A percentile compares a stretch with the other conserved stretches of the same genome.
Evolutionary conservation across 2,113 vertebrate genomes (phyloP).

Genomic region (Aix galericulata): DNA sequence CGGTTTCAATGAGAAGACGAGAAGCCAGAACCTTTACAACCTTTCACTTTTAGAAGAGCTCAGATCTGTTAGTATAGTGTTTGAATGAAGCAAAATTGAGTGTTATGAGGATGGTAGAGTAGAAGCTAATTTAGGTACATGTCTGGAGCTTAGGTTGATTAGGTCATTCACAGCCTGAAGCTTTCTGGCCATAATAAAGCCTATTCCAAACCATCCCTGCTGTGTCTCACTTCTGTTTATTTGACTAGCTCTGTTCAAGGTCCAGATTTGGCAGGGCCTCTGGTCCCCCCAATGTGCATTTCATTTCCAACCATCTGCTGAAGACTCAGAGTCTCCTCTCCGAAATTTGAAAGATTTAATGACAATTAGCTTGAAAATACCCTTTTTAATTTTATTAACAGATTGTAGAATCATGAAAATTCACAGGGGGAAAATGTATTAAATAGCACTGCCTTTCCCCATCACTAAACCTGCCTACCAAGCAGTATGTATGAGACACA

Average conservation of each 20-base stretch:
- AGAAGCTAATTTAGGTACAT: constrained; percentile 10
- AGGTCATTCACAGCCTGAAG: constrained; percentile 55
- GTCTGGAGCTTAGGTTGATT: neutral
- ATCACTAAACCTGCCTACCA: constrained; percentile 20
- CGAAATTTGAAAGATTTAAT: constrained; percentile 50
- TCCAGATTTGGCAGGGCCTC: constrained; percentile 44
- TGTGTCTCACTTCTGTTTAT: constrained; percentile 56
- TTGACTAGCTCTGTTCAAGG: constrained; percentile 32
- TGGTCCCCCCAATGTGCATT: neutral
- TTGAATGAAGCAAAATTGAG: neutral
- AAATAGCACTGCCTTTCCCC: neutral
- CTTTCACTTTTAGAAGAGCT: neutral
- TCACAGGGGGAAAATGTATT: neutral
- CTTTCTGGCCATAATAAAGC: constrained; percentile 22
- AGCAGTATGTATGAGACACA: neutral
- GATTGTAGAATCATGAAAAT: constrained; percentile 26
- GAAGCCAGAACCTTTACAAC: neutral
- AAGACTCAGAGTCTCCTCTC: constrained; percentile 8
- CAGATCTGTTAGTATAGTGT: neutral
- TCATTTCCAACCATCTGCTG: constrained; percentile 69
- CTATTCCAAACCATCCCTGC: constrained; percentile 18
- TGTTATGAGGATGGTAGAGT: neutral
- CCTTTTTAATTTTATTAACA: constrained; percentile 56
- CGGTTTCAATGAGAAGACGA: neutral
- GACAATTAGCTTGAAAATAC: constrained; percentile 59